Percentiles rank a stretch among this genome's conserved stretches.
phyloP scores from a whole-genome alignment of 1,140 invertebrate species.

The Lethocerus indicus region DNA sequence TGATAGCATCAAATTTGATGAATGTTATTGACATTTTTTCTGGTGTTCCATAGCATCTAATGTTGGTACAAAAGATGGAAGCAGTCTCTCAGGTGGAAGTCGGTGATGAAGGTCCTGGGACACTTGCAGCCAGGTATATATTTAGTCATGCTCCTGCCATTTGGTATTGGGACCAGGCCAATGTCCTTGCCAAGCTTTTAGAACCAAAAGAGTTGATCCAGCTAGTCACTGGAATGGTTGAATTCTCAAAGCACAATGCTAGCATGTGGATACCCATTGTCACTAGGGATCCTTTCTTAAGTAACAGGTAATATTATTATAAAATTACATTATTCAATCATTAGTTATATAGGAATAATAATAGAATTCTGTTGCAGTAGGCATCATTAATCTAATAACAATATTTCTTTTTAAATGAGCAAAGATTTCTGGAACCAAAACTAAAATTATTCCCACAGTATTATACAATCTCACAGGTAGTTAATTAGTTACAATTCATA shows the following conservation, averaged over 20 bases:
- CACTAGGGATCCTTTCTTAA: conserved; percentile 3
- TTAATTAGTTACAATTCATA: neutral
- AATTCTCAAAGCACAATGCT: conserved; percentile 1
- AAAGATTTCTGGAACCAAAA: neutral
- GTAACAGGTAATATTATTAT: conserved; percentile 8
- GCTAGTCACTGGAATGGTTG: conserved; percentile 3
- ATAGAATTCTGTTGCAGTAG: neutral
- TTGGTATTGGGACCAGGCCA: conserved; percentile 9
- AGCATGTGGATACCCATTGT: conserved; percentile 4
- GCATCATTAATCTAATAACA: neutral
- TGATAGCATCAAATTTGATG: neutral
- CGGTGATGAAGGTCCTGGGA: conserved; percentile 12
- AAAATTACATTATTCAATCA: neutral
- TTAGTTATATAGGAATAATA: neutral
- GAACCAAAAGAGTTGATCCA: conserved; percentile 7
- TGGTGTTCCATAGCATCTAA: conserved; percentile 2
- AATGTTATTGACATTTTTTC: neutral
- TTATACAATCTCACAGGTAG: neutral
- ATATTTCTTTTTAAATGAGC: neutral
- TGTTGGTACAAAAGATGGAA: conserved; percentile 11
- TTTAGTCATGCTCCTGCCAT: neutral
- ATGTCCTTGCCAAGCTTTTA: conserved; percentile 6
- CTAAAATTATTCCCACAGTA: neutral
- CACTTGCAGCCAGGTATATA: conserved; percentile 8
- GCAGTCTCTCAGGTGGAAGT: conserved; percentile 13